phyloP scores from a whole-genome alignment of 2,888 invertebrate species.

The Busseola fusca region DNA sequence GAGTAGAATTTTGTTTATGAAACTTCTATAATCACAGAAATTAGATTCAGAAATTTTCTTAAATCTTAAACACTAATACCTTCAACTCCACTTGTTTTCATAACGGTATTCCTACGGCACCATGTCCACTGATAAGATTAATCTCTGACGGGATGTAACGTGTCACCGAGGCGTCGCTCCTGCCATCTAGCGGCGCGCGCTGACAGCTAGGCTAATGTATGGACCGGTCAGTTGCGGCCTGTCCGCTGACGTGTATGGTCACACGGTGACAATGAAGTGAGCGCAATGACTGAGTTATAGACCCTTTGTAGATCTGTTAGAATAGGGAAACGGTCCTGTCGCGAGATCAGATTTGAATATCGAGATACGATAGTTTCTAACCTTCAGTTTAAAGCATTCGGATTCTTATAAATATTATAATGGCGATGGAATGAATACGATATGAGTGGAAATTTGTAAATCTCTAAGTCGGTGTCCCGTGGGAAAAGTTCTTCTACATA shows the following conservation, averaged over 20 bases:
- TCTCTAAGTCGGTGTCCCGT: not conserved
- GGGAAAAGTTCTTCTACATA: constrained; percentile 10
- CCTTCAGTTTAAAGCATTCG: not conserved
- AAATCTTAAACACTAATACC: not conserved
- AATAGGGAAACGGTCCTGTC: constrained; percentile 21
- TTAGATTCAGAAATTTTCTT: not conserved
- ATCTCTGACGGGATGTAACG: constrained; percentile 47
- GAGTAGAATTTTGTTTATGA: not conserved
- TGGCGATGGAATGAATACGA: constrained; percentile 9
- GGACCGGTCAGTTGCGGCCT: constrained; percentile 44
- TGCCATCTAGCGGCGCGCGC: constrained; percentile 47
- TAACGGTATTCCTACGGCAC: constrained; percentile 19
- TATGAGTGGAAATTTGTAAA: not conserved
- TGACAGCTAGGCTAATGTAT: constrained; percentile 54
- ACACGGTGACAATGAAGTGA: constrained; percentile 34
- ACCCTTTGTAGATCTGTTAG: constrained; percentile 44
- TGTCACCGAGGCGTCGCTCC: constrained; percentile 43
- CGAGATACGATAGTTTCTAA: constrained; percentile 11
- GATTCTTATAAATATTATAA: constrained; percentile 21
- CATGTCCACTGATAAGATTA: constrained; percentile 38
- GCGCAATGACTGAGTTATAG: constrained; percentile 51
- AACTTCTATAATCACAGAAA: not conserved
- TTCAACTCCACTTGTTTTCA: constrained; percentile 8
- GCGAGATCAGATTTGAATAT: constrained; percentile 23
- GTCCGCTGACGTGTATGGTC: constrained; percentile 27